phyloP scores from a whole-genome alignment of 2,888 invertebrate species.

The Uropetala carovei region DNA sequence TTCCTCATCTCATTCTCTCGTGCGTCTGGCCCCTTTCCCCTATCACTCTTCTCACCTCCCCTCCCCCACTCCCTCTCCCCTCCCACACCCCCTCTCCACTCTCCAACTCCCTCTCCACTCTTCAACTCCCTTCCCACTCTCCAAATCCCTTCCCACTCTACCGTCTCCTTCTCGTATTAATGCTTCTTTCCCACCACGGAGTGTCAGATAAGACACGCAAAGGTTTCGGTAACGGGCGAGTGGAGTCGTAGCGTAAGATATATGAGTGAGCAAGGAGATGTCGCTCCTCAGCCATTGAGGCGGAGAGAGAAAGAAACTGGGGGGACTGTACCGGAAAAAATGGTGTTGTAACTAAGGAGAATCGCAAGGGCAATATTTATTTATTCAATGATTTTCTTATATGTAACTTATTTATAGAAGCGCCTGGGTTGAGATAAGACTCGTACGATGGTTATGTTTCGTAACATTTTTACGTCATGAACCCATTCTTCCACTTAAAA shows the following conservation, averaged over 20 bases:
- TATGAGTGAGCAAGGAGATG: not conserved
- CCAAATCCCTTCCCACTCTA: not conserved
- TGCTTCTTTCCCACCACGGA: not conserved
- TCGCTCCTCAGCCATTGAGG: not conserved
- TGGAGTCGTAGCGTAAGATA: not conserved
- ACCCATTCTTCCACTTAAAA: no score
- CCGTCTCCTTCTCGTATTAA: not conserved
- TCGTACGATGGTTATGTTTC: no score
- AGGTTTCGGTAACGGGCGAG: not conserved
- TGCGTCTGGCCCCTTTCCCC: no score
- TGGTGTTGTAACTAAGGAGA: no score
- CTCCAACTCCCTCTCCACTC: not conserved
- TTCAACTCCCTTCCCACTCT: not conserved
- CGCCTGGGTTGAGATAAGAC: no score
- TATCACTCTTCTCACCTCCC: no score
- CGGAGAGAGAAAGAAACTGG: not conserved
- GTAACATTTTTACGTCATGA: no score
- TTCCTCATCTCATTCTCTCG: no score
- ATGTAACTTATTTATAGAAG: no score
- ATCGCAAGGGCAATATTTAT: no score
- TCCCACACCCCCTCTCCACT: not conserved
- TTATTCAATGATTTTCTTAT: no score
- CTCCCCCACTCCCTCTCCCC: not conserved
- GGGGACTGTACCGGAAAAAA: not conserved
- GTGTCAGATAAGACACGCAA: slow-evolving; percentile 13